phyloP scores from a whole-genome alignment of 2,888 invertebrate genomes.

The Himalopsyche tibetana region DNA sequence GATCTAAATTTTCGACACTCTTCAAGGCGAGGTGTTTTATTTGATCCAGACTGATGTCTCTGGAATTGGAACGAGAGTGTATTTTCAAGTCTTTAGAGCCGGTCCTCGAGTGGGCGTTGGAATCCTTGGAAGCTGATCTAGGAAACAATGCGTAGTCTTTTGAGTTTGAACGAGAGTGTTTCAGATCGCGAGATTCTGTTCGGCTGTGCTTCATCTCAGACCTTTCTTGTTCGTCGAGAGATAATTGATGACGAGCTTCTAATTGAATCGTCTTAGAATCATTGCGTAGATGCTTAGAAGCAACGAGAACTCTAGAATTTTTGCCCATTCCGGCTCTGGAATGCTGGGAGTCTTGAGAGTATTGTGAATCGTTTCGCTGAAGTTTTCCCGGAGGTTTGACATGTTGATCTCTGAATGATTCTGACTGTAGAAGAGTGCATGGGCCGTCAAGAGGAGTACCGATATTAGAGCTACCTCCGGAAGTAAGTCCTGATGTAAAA shows the following conservation, averaged over 20 bases:
- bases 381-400: slow-evolving; percentile 67
- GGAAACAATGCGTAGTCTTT: slow-evolving; percentile 68
- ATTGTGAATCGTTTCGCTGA: slow-evolving; percentile 74
- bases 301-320: slow-evolving; percentile 74
- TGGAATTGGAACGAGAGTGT: slow-evolving; percentile 77
- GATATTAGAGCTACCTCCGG: slow-evolving; percentile 72
- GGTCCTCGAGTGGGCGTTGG: slow-evolving; percentile 69
- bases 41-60: slow-evolving; percentile 75
- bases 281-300: slow-evolving; percentile 78
- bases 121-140: slow-evolving; percentile 68
- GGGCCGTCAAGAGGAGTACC: slow-evolving; percentile 71
- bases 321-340: slow-evolving; percentile 67
- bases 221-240: slow-evolving; percentile 70
- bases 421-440: slow-evolving; percentile 65
- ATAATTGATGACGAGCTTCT: slow-evolving; percentile 76
- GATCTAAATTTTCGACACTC: slow-evolving; percentile 75
- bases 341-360: slow-evolving; percentile 69
- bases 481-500: slow-evolving; percentile 72
- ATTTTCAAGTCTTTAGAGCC: slow-evolving; percentile 70
- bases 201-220: slow-evolving; percentile 70
- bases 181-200: slow-evolving; percentile 72
- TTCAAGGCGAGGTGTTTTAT: slow-evolving; percentile 74
- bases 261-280: slow-evolving; percentile 81
- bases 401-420: slow-evolving; percentile 66
- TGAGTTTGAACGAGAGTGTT: slow-evolving; percentile 69